These are phyloP conservation scores for Brachionus rubens DNA, from an alignment of 1,140 invertebrate genomes.

Conservation along the genomic window DNA sequence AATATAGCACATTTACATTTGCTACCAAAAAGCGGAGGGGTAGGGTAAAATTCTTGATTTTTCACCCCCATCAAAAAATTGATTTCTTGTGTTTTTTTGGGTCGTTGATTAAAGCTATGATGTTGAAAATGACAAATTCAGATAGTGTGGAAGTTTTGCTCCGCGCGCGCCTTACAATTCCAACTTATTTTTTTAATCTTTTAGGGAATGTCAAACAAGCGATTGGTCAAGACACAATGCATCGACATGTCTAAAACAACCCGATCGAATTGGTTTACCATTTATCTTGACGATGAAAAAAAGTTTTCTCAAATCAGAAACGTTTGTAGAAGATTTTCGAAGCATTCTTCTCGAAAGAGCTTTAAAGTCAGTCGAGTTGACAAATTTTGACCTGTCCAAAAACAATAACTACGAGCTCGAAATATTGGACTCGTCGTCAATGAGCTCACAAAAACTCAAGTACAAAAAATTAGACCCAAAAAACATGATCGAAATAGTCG, in stretches of 20 bases:
- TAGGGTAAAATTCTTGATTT: no score
- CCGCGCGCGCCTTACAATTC: no score
- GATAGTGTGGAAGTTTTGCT: no score
- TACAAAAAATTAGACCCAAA: slow-evolving; percentile 3
- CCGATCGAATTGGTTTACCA: slow-evolving; percentile 23
- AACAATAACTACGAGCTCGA: slow-evolving; percentile 2
- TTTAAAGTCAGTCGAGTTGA: neutral
- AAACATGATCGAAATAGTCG: neutral
- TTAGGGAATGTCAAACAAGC: slow-evolving; percentile 29
- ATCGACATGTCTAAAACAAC: neutral
- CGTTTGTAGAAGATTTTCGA: neutral
- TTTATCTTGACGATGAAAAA: neutral
- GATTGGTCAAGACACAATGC: slow-evolving; percentile 22
- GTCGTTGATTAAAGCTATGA: no score
- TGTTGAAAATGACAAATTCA: no score
- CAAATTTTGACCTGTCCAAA: slow-evolving; percentile 8
- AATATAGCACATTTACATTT: no score
- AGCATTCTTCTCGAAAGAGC: neutral
- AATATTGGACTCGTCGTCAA: neutral
- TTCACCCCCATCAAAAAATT: no score
- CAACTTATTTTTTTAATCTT: neutral
- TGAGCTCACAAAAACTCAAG: neutral
- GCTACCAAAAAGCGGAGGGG: no score
- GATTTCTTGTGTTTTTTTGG: no score
- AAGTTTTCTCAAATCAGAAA: neutral